Evolutionary conservation across 2,113 vertebrate genomes (phyloP), one percentile per base, ranked within the genome.

Genomic region (Tinamus guttatus): DNA sequence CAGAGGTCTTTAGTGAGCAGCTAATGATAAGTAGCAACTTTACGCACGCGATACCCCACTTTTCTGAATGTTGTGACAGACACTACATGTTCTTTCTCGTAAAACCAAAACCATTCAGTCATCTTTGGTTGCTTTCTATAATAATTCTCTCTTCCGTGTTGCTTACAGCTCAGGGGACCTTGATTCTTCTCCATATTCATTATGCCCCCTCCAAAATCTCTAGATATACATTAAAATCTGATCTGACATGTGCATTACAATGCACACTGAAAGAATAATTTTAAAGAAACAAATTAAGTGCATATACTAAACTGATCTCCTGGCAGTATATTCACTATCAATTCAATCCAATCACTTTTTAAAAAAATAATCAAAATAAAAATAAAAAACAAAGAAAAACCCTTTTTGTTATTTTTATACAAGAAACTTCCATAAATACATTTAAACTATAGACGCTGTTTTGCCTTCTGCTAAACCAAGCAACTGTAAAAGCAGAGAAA

Each of bases 401-500:
- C 32, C 24, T 49, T 87, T 84, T 62, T 34, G 56, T 67, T 69
- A 14, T 38, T 83, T 71, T 58, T 56, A 22, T 13, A 59, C 8
- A 65, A 49, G 85, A 82, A 54, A 12, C 27, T 34, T 19, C 22
- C 22, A 65, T 22, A n/a, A 78, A 64, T 25, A 71, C 38, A 43
- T 12, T 87, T n/a, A 81, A 92, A 52, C 30, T 56, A 51, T 89
- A 58, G 51, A 21, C 2, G 64, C 4, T 13, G 27, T 38, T 45
- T 5, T 43, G 19, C 8, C 17, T 79, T 27, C 59, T 40, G 65
- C 65, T 89, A 90, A 97, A 28, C 38, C 65, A 91, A 68, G 7
- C 62, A 70, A 86, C 71, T 32, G 13, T 34, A 81, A 90, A 87
- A 88, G 58, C 43, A 71, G 47, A 79, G 36, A 89, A 78, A 92